Percentiles rank a stretch among this genome's conserved stretches.
Conservation (phyloP, 2,888 invertebrate species). For the Drosophila prolongata region DNA sequence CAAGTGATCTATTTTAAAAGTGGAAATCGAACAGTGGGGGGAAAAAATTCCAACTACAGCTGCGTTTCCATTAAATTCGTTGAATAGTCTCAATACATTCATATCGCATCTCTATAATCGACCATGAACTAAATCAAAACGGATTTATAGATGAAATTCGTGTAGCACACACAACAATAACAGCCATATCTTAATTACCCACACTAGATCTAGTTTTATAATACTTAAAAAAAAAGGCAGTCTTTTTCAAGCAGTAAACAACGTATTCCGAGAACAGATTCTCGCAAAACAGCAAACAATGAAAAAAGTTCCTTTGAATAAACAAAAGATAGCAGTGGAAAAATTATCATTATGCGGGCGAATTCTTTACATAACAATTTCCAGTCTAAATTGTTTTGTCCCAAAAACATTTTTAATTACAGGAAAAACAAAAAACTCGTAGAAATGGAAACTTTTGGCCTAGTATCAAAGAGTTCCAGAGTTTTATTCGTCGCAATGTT, state of each 20-base stretch:
- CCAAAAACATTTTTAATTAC: neutral
- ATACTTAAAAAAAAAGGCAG: neutral
- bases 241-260: constrained; percentile 3
- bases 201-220: neutral
- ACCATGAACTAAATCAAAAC: constrained; percentile 31
- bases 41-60: constrained; percentile 1
- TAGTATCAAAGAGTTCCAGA: neutral
- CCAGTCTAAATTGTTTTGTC: neutral
- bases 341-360: constrained; percentile 22
- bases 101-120: constrained; percentile 10
- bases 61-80: constrained; percentile 1
- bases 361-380: constrained; percentile 11
- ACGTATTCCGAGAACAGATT: constrained; percentile 17
- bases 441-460: constrained; percentile 1
- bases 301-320: constrained; percentile 19
- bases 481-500: neutral
- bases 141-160: constrained; percentile 23
- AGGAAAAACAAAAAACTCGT: constrained; percentile 1
- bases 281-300: constrained; percentile 3
- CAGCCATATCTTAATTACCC: constrained; percentile 5
- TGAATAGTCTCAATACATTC: constrained; percentile 20
- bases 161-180: neutral
- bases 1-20: constrained; percentile 25
- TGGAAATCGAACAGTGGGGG: constrained; percentile 13
- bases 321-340: constrained; percentile 9